Base-by-base conservation (phyloP, 2,888 invertebrate species). In the Anarsia innoxiella region DNA sequence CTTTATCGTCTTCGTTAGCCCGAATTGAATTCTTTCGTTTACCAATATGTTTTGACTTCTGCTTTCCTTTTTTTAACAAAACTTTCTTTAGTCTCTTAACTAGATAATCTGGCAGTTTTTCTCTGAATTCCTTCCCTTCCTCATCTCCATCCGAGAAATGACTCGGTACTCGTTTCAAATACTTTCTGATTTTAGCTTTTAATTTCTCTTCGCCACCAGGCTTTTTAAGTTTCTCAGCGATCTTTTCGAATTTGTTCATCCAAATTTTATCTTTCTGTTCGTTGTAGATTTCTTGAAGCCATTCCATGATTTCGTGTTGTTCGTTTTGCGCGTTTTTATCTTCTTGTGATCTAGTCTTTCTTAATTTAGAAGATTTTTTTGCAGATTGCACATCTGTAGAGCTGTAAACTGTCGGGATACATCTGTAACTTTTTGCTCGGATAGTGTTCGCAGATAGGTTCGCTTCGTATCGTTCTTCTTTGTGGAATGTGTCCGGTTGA, bases 201-300 rank as follows among this genome's bases (percentile, higher is more conserved):
- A 64, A 26, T 23, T 40, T 53, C 31, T 55, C 49, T 37, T 63
- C 57, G 14, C 44, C 57, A 0, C 47, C 54, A 2, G 59, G 51
- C 10, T 41, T 49, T 3, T 37, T 44, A 3, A 59, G 27, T 29
- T 50, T 59, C 1, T 45, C 37, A 4, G 49, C 53, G 14, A 61
- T 23, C 11, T 30, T 50, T 25, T 45, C 39, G 23, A 61, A 42
- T 25, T 50, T 57, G 0, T 52, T 45, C 1, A 33, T 39, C 49
- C 51, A 54, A 5, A 46, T 13, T 14, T 53, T 47, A 0, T 39
- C 28, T 27, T 48, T 44, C 0, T 39, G 14, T 31, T 44, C 41
- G 4, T 44, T 43, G 0, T 47, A 37, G 2, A 39, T 19, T 11
- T 44, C 42, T 31, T 45, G 41, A 3, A 49, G 29, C 46, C 46